Percentiles rank a stretch among this genome's conserved stretches.
phyloP scores from a whole-genome alignment of 2,888 invertebrate genomes.

The Melanostoma mellinum region DNA sequence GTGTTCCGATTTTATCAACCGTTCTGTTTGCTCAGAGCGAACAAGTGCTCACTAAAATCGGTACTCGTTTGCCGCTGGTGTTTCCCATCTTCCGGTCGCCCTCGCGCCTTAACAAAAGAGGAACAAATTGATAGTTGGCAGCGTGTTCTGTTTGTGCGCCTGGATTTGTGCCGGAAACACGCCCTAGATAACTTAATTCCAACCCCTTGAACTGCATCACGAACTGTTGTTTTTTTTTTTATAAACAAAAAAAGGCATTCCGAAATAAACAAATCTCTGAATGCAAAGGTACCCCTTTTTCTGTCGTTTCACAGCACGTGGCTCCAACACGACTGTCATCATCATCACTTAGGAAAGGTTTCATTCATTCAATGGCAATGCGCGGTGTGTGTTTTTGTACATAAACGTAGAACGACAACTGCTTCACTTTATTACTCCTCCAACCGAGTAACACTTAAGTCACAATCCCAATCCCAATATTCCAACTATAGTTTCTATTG shows the following conservation, averaged over 20 bases:
- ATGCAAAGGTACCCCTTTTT: conserved; percentile 20
- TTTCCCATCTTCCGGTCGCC: conserved; percentile 59
- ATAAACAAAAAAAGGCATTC: conserved; percentile 27
- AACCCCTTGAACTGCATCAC: conserved; percentile 48
- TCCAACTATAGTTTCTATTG: no score
- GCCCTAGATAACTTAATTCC: conserved; percentile 53
- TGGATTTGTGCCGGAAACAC: conserved; percentile 60
- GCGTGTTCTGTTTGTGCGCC: conserved; percentile 17
- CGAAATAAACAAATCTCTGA: conserved; percentile 8
- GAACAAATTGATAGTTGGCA: background rate
- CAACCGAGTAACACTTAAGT: no score
- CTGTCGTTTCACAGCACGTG: conserved; percentile 40
- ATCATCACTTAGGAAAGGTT: conserved; percentile 20
- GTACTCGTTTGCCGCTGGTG: conserved; percentile 35
- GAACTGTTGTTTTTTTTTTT: conserved; percentile 10
- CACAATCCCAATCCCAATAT: no score
- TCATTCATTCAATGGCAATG: conserved; percentile 33
- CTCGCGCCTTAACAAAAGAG: conserved; percentile 16
- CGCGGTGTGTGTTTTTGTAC: conserved; percentile 6
- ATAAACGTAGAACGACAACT: conserved; percentile 26
- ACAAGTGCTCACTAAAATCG: conserved; percentile 46
- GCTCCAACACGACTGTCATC: conserved; percentile 1
- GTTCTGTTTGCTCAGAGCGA: conserved; percentile 40
- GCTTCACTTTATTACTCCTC: conserved; percentile 9
- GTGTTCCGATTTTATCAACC: conserved; percentile 49